Conservation (phyloP, 1,140 invertebrate genomes). For the Neodiprion lecontei region DNA sequence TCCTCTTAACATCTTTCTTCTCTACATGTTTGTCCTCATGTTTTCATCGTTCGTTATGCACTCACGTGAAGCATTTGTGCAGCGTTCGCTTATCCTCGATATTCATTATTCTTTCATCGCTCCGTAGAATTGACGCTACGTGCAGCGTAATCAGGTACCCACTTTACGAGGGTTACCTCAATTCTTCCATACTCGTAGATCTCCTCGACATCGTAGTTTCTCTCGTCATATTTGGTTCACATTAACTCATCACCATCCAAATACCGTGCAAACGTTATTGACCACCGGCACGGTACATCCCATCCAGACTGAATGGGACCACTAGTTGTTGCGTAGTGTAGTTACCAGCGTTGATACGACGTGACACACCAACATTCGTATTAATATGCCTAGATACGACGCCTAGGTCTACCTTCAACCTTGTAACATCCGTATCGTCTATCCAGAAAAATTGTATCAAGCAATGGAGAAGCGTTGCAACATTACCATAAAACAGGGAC, state of each 20-base stretch:
- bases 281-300: background rate
- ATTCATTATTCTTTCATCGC: background rate
- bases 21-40: background rate
- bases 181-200: background rate
- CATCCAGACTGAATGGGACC: constrained; percentile 1
- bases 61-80: background rate
- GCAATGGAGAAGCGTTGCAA: no score
- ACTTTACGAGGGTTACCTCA: background rate
- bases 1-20: no score
- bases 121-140: constrained; percentile 3
- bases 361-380: background rate
- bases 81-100: background rate
- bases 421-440: background rate
- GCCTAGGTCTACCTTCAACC: background rate
- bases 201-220: background rate
- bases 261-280: background rate
- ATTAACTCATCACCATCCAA: background rate
- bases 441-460: background rate
- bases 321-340: background rate
- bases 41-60: background rate
- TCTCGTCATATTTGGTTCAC: no score
- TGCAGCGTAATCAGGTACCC: background rate
- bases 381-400: background rate
- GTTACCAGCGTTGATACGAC: background rate
- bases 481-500: no score